Conservation (phyloP, 2,888 invertebrate genomes). For the Acanthosepion pharaonis region DNA sequence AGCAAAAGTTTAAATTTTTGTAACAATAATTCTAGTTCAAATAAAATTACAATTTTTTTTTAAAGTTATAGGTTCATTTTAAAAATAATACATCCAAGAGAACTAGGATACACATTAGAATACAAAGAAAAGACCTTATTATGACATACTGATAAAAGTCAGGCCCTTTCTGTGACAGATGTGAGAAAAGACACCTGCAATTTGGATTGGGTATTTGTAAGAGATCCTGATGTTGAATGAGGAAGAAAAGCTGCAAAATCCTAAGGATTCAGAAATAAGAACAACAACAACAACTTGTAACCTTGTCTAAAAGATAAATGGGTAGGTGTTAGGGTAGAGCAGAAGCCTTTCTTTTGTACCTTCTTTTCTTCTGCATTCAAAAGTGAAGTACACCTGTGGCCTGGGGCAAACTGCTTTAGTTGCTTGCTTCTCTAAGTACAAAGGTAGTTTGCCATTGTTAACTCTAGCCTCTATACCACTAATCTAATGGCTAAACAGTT, state of each 20-base stretch:
- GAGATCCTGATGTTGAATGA: neutral
- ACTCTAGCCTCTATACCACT: neutral
- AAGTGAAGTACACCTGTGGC: neutral
- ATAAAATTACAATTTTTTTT: too few relatives aligned
- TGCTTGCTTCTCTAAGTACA: neutral
- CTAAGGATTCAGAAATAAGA: too few relatives aligned
- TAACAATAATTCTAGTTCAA: too few relatives aligned
- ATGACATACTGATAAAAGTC: too few relatives aligned
- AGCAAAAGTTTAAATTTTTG: too few relatives aligned
- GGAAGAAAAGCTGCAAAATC: neutral
- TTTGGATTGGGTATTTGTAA: neutral
- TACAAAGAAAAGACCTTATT: neutral
- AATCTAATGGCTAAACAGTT: constrained; percentile 16
- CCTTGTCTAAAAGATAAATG: neutral
- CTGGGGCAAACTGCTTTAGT: neutral
- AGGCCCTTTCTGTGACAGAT: neutral
- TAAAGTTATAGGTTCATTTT: too few relatives aligned
- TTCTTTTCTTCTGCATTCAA: neutral
- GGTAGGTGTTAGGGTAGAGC: neutral
- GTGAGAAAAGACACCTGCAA: neutral
- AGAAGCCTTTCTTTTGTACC: neutral
- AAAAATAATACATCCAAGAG: neutral
- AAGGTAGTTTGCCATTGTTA: neutral
- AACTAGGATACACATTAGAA: neutral
- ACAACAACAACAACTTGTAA: too few relatives aligned